Percentiles rank a stretch among this genome's conserved stretches.
Evolutionary conservation across 2,113 vertebrate species (phyloP).

Genomic region (Charina bottae): DNA sequence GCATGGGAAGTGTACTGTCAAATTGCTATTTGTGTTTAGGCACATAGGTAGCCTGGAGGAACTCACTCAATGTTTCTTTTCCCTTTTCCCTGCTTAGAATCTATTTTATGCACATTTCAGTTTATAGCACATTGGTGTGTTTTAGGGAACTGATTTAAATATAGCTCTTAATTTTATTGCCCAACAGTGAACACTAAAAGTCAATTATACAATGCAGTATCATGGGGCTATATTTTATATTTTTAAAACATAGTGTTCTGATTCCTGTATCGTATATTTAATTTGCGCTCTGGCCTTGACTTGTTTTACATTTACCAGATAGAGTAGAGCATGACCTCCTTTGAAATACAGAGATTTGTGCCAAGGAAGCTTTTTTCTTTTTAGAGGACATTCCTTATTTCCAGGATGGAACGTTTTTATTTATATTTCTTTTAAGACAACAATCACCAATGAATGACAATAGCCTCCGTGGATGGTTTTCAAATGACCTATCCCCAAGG

Average conservation of each 20-base stretch:
- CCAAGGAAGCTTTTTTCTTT: slow-evolving; percentile 17
- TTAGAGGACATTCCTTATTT: not conserved
- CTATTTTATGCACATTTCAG: slow-evolving; percentile 47
- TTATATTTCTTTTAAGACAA: slow-evolving; percentile 26
- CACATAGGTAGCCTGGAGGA: slow-evolving; percentile 59
- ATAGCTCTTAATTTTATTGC: slow-evolving; percentile 47
- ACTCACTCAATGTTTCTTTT: slow-evolving; percentile 55
- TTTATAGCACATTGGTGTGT: slow-evolving; percentile 49
- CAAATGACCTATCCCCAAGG: not conserved
- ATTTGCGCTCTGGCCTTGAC: slow-evolving; percentile 37
- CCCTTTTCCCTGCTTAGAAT: slow-evolving; percentile 22
- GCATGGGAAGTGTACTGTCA: slow-evolving; percentile 60
- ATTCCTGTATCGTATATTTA: slow-evolving; percentile 30
- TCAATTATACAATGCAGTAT: slow-evolving; percentile 37
- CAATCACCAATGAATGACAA: slow-evolving; percentile 6
- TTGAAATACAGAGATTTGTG: not conserved
- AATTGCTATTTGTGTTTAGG: slow-evolving; percentile 61
- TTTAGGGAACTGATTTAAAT: slow-evolving; percentile 39
- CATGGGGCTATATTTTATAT: slow-evolving; percentile 41
- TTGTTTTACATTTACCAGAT: slow-evolving; percentile 44
- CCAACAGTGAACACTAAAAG: slow-evolving; percentile 39
- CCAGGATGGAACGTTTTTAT: slow-evolving; percentile 12
- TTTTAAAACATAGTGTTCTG: slow-evolving; percentile 31
- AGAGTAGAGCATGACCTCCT: slow-evolving; percentile 19
- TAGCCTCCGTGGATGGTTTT: not conserved